Evolutionary conservation across 2,113 vertebrate genomes (phyloP), one percentile per base, ranked within the genome.

Genomic region (Myocastor coypus): DNA sequence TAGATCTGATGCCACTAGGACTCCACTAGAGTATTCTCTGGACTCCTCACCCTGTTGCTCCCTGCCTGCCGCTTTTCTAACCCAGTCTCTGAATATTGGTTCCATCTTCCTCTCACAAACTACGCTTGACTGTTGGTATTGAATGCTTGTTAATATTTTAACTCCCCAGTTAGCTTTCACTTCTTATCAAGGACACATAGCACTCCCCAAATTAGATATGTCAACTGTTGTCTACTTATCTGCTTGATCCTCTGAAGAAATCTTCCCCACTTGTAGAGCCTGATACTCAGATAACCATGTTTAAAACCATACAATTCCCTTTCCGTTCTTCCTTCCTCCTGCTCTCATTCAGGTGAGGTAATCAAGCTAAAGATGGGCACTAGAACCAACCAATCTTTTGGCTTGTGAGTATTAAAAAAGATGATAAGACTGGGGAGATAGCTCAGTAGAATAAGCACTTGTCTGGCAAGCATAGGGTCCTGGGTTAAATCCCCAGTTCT

Each of bases 301-400:
- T 89, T 66, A 57, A 75, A 57, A 68, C 24, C 30, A 69, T 55
- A 63, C 1, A 8, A 80, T 75, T 57, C 59, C 46, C 87, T 75
- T 89, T 83, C 83, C 85, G 78, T 57, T 26, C 73, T 89, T 83
- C 37, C 61, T 28, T 89, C 20, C 26, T 71, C 32, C 55, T 13
- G 59, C 17, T 30, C 37, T 68, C 40, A 63, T 50, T 63, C 75
- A 20, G 50, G n/a, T 89, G 40, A 52, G 89, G 52, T 78, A 91
- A 80, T 93, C 93, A 89, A 92, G 89, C 57, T 90, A 93, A 96
- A 84, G 68, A 87, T 77, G 64, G 77, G 40, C 64, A 93, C 3
- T 52, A 71, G 66, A 89, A 75, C 87, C 68, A 66, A 9, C n/a
- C 91, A 94, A 93, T 73, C 91, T 69, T 84, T 89, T 28, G 55